Evolutionary conservation across 2,888 invertebrate species (phyloP).

Genomic region (Drosophila subquinaria): DNA sequence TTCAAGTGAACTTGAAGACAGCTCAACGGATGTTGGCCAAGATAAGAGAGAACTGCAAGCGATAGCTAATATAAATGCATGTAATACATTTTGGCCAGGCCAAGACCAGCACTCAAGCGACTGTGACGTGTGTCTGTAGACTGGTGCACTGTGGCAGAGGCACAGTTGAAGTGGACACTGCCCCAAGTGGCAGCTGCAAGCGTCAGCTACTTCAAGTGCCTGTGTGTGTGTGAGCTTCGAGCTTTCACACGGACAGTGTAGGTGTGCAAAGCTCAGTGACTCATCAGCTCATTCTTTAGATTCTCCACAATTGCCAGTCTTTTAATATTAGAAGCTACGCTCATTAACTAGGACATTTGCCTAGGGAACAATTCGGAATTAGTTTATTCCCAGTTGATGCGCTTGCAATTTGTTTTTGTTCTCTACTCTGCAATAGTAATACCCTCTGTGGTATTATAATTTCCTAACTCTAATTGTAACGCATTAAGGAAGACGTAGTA

Average conservation of each 20-base stretch:
- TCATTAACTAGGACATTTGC: background rate
- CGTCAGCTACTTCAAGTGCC: conserved; percentile 15
- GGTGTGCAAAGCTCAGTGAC: background rate
- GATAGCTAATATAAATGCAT: conserved; percentile 73
- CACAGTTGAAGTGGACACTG: conserved; percentile 42
- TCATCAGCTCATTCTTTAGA: background rate
- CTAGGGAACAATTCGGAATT: background rate
- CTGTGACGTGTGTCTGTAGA: background rate
- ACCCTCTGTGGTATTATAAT: too few relatives aligned
- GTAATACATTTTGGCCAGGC: conserved; percentile 59
- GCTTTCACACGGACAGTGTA: background rate
- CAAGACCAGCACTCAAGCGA: conserved; percentile 44
- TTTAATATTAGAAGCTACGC: background rate
- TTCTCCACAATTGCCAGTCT: background rate
- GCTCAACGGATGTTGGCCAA: conserved; percentile 36
- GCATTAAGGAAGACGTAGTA: too few relatives aligned
- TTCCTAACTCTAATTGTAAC: too few relatives aligned
- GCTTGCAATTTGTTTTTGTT: too few relatives aligned
- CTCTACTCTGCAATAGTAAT: too few relatives aligned
- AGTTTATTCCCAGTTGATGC: background rate
- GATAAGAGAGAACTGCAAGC: conserved; percentile 46
- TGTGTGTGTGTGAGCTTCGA: background rate
- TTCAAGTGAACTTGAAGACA: conserved; percentile 61
- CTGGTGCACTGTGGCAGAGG: conserved; percentile 13
- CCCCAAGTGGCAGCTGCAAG: conserved; percentile 37